phyloP scores from a whole-genome alignment of 2,113 vertebrate genomes.

The Epinephelus cyanopodus region DNA sequence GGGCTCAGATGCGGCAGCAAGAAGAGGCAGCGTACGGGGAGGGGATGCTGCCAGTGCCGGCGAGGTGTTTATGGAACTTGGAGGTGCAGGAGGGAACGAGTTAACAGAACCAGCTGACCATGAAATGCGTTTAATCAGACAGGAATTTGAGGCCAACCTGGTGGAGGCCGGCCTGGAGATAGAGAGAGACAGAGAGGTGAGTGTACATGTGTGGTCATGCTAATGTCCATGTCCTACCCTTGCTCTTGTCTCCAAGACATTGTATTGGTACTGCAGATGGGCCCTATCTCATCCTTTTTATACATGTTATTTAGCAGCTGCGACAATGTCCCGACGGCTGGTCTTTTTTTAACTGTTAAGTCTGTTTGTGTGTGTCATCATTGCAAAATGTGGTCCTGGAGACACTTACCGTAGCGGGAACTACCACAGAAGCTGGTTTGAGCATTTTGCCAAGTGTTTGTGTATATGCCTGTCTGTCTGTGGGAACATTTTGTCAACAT shows the following conservation, averaged over 20 bases:
- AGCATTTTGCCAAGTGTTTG: background rate
- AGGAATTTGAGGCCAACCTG: constrained; percentile 92
- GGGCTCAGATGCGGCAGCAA: constrained; percentile 59
- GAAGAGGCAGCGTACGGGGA: constrained; percentile 34
- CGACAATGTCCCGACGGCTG: background rate
- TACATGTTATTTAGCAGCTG: too few species aligned
- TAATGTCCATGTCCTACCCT: background rate
- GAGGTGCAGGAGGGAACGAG: constrained; percentile 56
- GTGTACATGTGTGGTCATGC: background rate
- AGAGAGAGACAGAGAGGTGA: constrained; percentile 90
- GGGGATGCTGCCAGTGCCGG: constrained; percentile 55
- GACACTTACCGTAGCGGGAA: background rate
- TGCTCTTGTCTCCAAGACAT: background rate
- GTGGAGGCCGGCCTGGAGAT: constrained; percentile 93
- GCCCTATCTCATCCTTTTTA: too few species aligned
- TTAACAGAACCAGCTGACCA: constrained; percentile 86
- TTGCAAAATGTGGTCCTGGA: background rate
- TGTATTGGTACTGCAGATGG: background rate
- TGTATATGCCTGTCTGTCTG: too few species aligned
- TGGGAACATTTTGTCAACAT: too few species aligned
- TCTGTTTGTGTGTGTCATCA: background rate
- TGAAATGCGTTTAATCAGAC: constrained; percentile 88
- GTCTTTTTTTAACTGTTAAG: background rate
- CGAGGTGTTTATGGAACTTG: constrained; percentile 76
- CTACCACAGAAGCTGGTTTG: background rate